Evolutionary conservation across 2,113 vertebrate genomes (phyloP).

Genomic region (Sturnira hondurensis): DNA sequence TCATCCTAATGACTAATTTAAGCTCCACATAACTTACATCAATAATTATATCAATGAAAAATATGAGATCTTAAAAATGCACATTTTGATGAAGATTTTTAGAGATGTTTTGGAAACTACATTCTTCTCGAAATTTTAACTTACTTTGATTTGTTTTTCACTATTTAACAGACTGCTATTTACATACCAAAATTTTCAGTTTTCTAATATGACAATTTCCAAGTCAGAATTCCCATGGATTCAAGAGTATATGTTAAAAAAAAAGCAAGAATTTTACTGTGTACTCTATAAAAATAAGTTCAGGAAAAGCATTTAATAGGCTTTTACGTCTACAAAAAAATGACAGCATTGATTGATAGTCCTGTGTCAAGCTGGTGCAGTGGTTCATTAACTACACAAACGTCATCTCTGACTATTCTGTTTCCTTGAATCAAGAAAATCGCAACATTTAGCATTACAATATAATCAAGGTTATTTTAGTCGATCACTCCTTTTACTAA

Average conservation of each 20-base stretch:
- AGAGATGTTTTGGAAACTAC: conserved; percentile 8
- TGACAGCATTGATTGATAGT: not conserved
- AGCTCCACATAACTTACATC: not conserved
- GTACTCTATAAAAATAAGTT: not conserved
- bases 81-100: conserved; percentile 27
- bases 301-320: not conserved
- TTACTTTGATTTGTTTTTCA: conserved; percentile 49
- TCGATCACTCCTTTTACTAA: not conserved
- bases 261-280: not conserved
- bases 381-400: not conserved
- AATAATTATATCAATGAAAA: not conserved
- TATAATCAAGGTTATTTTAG: not conserved
- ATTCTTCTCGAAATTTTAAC: conserved; percentile 59
- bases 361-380: not conserved
- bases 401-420: not conserved
- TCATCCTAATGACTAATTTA: conserved; percentile 13
- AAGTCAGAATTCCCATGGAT: not conserved
- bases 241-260: not conserved
- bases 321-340: not conserved
- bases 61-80: not conserved
- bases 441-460: not conserved
- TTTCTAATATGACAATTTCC: not conserved
- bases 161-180: conserved; percentile 49
- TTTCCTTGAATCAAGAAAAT: not conserved
- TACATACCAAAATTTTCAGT: conserved; percentile 19